These are phyloP conservation scores for Aphidius gifuensis DNA, from an alignment of 1,140 invertebrate genomes.

Conservation along the genomic window DNA sequence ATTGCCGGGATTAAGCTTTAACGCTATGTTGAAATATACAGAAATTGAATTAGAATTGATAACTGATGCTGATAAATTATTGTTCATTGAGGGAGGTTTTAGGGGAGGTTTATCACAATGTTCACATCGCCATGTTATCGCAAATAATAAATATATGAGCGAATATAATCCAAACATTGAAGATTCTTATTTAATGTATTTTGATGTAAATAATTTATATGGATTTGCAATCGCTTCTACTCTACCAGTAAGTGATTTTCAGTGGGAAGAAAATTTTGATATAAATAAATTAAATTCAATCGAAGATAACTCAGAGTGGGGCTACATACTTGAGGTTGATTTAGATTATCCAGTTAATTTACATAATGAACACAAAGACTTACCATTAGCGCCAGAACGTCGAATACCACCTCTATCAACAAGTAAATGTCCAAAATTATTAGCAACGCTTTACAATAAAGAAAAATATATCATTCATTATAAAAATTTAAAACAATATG, in stretches of 20 bases:
- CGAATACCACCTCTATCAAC: not conserved
- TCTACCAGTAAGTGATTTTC: conserved; percentile 31
- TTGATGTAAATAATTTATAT: conserved; percentile 45
- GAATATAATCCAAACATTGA: conserved; percentile 24
- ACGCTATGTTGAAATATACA: conserved; percentile 42
- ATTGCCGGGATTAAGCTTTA: conserved; percentile 12
- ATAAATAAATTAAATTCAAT: not conserved
- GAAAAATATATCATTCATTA: no score
- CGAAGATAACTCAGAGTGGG: not conserved
- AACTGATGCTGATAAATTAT: conserved; percentile 45
- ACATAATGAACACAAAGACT: not conserved
- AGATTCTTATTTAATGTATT: conserved; percentile 33
- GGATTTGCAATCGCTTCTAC: conserved; percentile 29
- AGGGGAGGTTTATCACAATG: conserved; percentile 28
- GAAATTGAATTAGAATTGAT: conserved; percentile 49
- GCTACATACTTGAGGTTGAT: not conserved
- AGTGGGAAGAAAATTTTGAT: conserved; percentile 24
- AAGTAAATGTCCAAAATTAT: not conserved
- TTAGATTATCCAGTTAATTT: not conserved
- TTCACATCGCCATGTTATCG: not conserved
- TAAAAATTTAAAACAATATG: no score
- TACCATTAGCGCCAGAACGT: not conserved
- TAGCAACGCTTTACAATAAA: not conserved
- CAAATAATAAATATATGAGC: not conserved
- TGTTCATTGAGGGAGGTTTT: conserved; percentile 29